Evolutionary conservation across 2,888 invertebrate species (phyloP).

Genomic region (Xylocampa areola): DNA sequence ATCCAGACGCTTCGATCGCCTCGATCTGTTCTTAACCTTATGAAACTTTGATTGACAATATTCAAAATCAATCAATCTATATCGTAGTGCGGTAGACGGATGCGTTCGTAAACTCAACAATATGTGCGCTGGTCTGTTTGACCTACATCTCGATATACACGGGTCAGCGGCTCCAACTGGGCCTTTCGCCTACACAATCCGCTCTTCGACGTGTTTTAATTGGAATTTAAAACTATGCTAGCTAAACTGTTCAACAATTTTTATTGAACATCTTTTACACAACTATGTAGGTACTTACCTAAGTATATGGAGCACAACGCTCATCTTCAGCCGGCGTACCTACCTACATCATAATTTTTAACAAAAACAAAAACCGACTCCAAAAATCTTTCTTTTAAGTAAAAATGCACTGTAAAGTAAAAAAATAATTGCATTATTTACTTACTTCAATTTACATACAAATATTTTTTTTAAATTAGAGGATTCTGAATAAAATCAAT

Average conservation of each 20-base stretch:
- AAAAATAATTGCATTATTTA: too few relatives aligned
- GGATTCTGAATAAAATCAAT: too few relatives aligned
- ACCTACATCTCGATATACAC: slow-evolving; percentile 80
- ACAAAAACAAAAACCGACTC: too few relatives aligned
- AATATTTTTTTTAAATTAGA: too few relatives aligned
- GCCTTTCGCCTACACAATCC: slow-evolving; percentile 67
- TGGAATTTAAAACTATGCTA: slow-evolving; percentile 67
- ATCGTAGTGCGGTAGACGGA: slow-evolving; percentile 31
- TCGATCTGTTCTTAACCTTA: too few relatives aligned
- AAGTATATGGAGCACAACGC: slow-evolving; percentile 6
- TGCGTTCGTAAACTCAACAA: slow-evolving; percentile 63
- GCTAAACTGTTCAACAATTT: slow-evolving; percentile 31
- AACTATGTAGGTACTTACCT: slow-evolving; percentile 5
- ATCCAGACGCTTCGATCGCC: too few relatives aligned
- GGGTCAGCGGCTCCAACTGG: slow-evolving; percentile 75
- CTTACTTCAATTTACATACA: too few relatives aligned
- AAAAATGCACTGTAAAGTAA: too few relatives aligned
- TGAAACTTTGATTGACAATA: slow-evolving; percentile 38
- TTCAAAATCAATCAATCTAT: slow-evolving; percentile 39
- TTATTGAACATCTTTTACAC: slow-evolving; percentile 27
- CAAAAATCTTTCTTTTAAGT: too few relatives aligned
- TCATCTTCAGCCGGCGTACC: not conserved
- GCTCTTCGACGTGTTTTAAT: slow-evolving; percentile 72
- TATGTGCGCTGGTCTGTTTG: slow-evolving; percentile 78
- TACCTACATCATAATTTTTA: too few relatives aligned